Conservation (phyloP, 2,888 invertebrate genomes). For the Lepas anatifera region DNA sequence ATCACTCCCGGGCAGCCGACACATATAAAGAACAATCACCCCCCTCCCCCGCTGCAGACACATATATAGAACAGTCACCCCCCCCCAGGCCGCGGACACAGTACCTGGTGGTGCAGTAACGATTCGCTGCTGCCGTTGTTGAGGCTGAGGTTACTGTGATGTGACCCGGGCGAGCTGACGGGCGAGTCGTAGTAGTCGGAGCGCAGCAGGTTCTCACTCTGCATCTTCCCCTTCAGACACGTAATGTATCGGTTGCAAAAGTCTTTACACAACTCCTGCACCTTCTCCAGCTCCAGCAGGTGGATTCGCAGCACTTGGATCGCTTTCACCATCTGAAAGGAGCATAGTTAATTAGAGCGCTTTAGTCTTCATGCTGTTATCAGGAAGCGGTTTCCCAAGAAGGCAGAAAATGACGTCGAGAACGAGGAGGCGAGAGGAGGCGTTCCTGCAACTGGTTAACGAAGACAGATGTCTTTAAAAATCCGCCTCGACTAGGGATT, state of each 20-base stretch:
- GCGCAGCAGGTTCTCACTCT: conserved; percentile 25
- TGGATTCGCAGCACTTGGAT: conserved; percentile 86
- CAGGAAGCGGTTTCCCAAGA: no score
- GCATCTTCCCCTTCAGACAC: conserved; percentile 50
- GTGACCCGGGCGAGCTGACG: conserved; percentile 33
- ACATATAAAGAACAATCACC: no score
- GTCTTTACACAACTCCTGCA: conserved; percentile 86
- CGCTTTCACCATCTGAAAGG: conserved; percentile 62
- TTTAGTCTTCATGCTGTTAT: no score
- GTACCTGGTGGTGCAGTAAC: conserved; percentile 2
- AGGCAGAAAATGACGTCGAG: no score
- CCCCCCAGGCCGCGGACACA: neutral
- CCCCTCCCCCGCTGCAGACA: no score
- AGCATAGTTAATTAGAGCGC: no score
- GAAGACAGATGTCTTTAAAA: no score
- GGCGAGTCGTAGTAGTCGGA: conserved; percentile 25
- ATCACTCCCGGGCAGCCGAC: no score
- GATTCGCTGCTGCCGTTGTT: neutral
- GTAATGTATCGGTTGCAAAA: conserved; percentile 85
- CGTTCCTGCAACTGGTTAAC: no score
- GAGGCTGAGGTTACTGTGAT: neutral
- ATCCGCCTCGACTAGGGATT: no score
- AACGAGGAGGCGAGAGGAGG: no score
- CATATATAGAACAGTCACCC: no score
- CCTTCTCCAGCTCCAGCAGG: conserved; percentile 76